Percentiles rank a stretch among this genome's conserved stretches.
These are phyloP conservation scores for Myotis davidii DNA, from an alignment of 2,113 vertebrate species.

Conservation along the genomic window DNA sequence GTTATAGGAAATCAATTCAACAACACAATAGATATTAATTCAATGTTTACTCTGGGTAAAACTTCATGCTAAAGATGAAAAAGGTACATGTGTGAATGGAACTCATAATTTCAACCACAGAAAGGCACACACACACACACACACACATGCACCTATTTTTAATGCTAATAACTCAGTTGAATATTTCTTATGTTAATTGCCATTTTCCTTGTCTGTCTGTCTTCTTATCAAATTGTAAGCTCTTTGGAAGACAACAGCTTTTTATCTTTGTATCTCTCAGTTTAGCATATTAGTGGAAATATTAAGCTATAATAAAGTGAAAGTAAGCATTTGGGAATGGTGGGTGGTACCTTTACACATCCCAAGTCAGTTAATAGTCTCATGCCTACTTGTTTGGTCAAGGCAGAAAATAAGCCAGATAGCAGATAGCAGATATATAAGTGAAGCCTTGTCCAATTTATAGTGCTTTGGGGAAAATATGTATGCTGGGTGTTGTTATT, in stretches of 20 bases:
- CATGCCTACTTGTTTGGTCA: slow-evolving; percentile 28
- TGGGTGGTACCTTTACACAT: neutral
- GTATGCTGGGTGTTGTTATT: neutral
- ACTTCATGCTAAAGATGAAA: neutral
- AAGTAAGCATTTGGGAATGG: neutral
- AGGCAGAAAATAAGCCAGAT: slow-evolving; percentile 42
- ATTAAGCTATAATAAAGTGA: neutral
- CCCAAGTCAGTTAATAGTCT: slow-evolving; percentile 6
- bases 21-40: neutral
- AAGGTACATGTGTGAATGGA: neutral
- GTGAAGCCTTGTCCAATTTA: slow-evolving; percentile 8
- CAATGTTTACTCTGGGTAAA: neutral
- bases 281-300: neutral
- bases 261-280: neutral
- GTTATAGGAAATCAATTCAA: neutral
- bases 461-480: slow-evolving; percentile 9
- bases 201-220: neutral
- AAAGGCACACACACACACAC: neutral
- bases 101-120: neutral
- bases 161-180: neutral
- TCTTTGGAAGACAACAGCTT: neutral
- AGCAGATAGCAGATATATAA: slow-evolving; percentile 40
- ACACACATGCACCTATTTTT: neutral
- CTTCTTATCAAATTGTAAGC: neutral
- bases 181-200: neutral